Percentiles rank a stretch among this genome's conserved stretches.
These are phyloP conservation scores for Oncopodura yosiiana DNA, from an alignment of 1,140 invertebrate species.

Conservation along the genomic window DNA sequence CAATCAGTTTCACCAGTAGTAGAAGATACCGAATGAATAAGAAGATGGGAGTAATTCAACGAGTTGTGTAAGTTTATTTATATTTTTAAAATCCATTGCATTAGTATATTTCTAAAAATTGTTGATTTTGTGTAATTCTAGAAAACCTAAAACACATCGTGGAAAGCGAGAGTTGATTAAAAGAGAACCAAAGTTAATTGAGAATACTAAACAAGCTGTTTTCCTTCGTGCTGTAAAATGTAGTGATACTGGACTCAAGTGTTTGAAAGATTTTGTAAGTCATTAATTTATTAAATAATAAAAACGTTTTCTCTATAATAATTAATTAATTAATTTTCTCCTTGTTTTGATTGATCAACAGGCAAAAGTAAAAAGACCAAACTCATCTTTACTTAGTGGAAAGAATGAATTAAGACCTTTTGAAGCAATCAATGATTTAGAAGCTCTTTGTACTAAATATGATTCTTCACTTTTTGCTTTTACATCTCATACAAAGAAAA, in stretches of 20 bases:
- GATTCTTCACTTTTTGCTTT: constrained; percentile 83
- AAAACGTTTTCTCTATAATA: not conserved
- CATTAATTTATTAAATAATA: constrained; percentile 3
- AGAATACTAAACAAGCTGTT: constrained; percentile 74
- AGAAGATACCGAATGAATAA: not conserved
- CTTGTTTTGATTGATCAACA: constrained; percentile 40
- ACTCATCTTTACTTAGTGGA: constrained; percentile 61
- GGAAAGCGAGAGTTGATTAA: constrained; percentile 74
- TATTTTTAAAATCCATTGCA: not conserved
- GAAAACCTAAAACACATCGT: constrained; percentile 77
- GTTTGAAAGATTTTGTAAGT: constrained; percentile 76
- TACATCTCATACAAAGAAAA: constrained; percentile 84
- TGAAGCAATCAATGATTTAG: constrained; percentile 69
- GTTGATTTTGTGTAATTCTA: constrained; percentile 41
- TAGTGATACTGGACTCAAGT: constrained; percentile 59
- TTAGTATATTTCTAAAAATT: not conserved
- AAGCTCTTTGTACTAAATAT: constrained; percentile 74
- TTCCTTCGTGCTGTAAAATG: constrained; percentile 78
- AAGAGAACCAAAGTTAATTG: constrained; percentile 75
- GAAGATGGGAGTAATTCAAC: constrained; percentile 31
- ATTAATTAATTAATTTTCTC: constrained; percentile 8
- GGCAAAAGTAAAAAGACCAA: constrained; percentile 74
- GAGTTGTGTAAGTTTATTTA: constrained; percentile 33
- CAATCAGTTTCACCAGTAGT: no score
- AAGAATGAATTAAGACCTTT: constrained; percentile 80